Base-by-base conservation (phyloP, 2,113 vertebrate genomes). In the Pitta sordida region DNA sequence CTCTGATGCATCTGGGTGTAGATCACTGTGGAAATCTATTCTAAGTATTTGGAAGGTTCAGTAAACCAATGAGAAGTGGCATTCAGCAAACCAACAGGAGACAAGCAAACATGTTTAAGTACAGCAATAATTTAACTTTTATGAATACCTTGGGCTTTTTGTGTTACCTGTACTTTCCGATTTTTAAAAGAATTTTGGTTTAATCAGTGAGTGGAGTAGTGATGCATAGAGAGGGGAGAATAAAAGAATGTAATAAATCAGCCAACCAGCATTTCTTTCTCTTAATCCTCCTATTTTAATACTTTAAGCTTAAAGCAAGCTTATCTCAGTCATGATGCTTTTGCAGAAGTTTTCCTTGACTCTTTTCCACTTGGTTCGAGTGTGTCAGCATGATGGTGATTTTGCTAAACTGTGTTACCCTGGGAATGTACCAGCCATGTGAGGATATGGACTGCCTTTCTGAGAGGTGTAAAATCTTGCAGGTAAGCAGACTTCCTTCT, bases 361-460 rank as follows among this genome's bases (percentile, higher is more conserved):
- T 86, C 63, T 65, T 90, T 90, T 55, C 83, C 29, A 99, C 99
- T 9, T 99, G 99, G 99, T 99, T 99, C 13, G 99, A 99, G 83
- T 98, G 98, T 34, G 96, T 99, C 91, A 99, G 99, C 88, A 99
- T 99, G 98, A 98, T 99, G 98, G 99, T 99, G 90, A 99, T 99
- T 97, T 97, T 99, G 95, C 93, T 99, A 58, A 99, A 99, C 97
- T 99, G 99, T 8, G 98, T 99, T 85, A 99, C 99, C 10, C 96
- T 99, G 91, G 99, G 99, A 71, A 99, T 99, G 99, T 99, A 99
- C 98, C 99, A 99, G 95, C 99, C 99, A 0, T 99, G 99, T 30
- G 98, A 99, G 82, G 99, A 99, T 98, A 99, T 99, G 96, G 99
- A 99, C 97, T 99, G 99, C 97, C 98, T 99, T 67, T 98, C 98